Evolutionary conservation across 2,113 vertebrate genomes (phyloP), one percentile per base, ranked within the genome.

Genomic region (Athene noctua): DNA sequence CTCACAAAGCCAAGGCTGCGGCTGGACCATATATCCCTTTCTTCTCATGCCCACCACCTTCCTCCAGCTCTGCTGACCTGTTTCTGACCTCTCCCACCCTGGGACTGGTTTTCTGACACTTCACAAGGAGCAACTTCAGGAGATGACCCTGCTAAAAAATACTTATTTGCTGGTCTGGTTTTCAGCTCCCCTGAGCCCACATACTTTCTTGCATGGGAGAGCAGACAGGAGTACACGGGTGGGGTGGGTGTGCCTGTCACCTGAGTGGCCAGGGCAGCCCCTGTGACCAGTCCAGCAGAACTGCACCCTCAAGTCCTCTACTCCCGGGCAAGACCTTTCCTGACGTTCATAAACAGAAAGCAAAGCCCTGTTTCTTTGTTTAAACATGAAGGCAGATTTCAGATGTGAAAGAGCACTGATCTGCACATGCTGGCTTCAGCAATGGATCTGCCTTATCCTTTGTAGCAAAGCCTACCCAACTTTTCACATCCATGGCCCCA

Each of bases 161-260:
- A 74, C 74, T 88, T 42, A 11, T 58, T 55, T 88, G 42, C 47
- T 75, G 30, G 70, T 34, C 15, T 77, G 47, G 25, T 91, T 93
- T 88, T 85, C 62, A 57, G 21, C n/a, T 91, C 22, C 15, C 46
- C 40, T 5, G 2, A 40, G 63, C 52, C 40, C 18, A 26, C 18
- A 5, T 8, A 9, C 7, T n/a, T 47, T 61, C 11, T 61, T 16
- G 2, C 1, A 1, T 47, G 6, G 12, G 49, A 47, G 46, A 62
- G 47, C 32, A 15, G 27, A 51, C 5, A 6, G 67, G 46, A 91
- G 29, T 4, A 40, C 9, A 40, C 0, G 0, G 27, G 15, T 49
- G 23, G 17, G 18, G 8, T 21, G 57, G 10, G 2, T 13, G 13
- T 47, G 17, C 11, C 61, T 58, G 29, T 57, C 52, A 51, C 20